A percentile compares a stretch with the other conserved stretches of the same genome.
phyloP scores from a whole-genome alignment of 2,888 invertebrate genomes.

The Xiphydria camelus region DNA sequence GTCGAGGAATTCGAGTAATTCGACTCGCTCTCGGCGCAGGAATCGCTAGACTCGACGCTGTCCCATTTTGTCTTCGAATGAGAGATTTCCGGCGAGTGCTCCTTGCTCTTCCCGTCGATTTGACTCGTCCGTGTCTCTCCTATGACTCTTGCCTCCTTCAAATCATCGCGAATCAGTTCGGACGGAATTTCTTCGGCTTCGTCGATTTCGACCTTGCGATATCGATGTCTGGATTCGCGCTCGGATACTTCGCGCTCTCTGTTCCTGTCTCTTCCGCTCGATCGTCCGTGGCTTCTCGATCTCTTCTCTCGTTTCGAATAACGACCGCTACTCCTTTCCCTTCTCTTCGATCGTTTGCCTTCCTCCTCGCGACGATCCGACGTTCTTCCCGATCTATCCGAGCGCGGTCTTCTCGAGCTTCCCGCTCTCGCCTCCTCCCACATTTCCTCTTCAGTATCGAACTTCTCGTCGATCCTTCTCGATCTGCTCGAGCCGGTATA shows the following conservation, averaged over 20 bases:
- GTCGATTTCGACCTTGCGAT: background rate
- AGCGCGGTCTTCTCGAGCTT: conserved; percentile 11
- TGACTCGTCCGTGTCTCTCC: background rate
- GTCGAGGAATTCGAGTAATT: conserved; percentile 15
- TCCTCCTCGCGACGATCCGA: background rate
- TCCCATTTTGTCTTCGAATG: conserved; percentile 16
- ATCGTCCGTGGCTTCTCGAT: conserved; percentile 11
- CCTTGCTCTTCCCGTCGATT: conserved; percentile 1
- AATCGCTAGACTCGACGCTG: conserved; percentile 12
- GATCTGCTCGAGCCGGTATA: conserved; percentile 1
- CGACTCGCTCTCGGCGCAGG: conserved; percentile 16
- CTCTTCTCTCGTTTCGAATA: conserved; percentile 1
- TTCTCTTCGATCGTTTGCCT: background rate
- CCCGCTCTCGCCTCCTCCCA: conserved; percentile 3
- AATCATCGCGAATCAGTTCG: too few species aligned
- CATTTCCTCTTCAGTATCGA: conserved; percentile 1
- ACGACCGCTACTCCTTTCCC: background rate
- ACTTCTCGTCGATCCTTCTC: conserved; percentile 13
- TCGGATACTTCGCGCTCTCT: conserved; percentile 14
- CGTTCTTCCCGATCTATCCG: too few species aligned
- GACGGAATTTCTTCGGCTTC: background rate
- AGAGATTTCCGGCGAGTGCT: background rate
- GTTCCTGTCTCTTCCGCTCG: conserved; percentile 15
- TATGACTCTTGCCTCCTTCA: conserved; percentile 9
- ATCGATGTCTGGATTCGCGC: conserved; percentile 12